phyloP scores from a whole-genome alignment of 2,888 invertebrate genomes.

The Eueremaeus valkanovi region DNA sequence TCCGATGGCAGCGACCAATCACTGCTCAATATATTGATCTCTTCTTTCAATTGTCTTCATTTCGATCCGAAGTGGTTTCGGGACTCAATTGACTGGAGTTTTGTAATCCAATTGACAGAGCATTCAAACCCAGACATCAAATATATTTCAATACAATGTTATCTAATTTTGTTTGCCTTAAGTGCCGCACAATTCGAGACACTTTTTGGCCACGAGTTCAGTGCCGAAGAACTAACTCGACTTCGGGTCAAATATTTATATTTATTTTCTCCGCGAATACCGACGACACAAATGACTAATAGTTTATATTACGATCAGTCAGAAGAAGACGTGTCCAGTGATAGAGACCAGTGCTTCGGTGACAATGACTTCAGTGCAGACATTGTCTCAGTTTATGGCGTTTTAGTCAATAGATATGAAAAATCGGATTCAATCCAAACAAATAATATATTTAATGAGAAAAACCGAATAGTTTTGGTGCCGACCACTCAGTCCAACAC shows the following conservation, averaged over 20 bases:
- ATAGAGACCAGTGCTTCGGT: neutral
- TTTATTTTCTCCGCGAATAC: slow-evolving; percentile 18
- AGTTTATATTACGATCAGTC: slow-evolving; percentile 2
- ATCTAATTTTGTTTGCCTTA: slow-evolving; percentile 26
- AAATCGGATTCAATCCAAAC: neutral
- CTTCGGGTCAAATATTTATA: slow-evolving; percentile 10
- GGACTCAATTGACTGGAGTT: slow-evolving; percentile 36
- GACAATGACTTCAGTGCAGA: slow-evolving; percentile 36
- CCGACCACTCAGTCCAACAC: slow-evolving; percentile 41
- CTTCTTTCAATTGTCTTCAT: slow-evolving; percentile 30
- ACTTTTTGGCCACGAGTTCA: neutral
- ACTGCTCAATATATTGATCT: slow-evolving; percentile 16
- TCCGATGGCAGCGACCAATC: neutral
- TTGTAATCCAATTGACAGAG: neutral
- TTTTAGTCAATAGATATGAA: slow-evolving; percentile 33
- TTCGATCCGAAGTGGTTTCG: slow-evolving; percentile 36
- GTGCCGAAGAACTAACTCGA: slow-evolving; percentile 2
- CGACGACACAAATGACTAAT: neutral
- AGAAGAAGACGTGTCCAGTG: neutral
- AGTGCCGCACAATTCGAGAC: neutral
- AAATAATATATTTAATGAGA: slow-evolving; percentile 11
- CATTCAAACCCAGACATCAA: slow-evolving; percentile 27
- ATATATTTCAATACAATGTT: slow-evolving; percentile 17
- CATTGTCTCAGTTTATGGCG: slow-evolving; percentile 37
- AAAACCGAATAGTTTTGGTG: slow-evolving; percentile 38